Percentiles rank a stretch among this genome's conserved stretches.
Evolutionary conservation across 2,797 vertebrate genomes (phyloP).

Genomic region (Epinephelus coioides): DNA sequence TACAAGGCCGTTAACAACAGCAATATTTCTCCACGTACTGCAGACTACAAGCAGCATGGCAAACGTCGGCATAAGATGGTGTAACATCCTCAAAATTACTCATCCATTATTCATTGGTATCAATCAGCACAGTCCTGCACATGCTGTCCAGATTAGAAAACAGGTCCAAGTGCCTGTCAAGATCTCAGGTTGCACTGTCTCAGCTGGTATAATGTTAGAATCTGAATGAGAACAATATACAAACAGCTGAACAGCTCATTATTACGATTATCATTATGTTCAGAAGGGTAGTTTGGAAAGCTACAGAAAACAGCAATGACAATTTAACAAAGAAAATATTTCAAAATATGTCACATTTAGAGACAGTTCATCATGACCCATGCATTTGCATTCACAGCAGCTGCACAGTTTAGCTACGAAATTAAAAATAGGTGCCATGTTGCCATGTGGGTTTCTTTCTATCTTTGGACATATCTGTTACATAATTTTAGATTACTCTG

Average conservation of each 20-base stretch:
- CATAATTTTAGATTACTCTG: slow-evolving; percentile 60
- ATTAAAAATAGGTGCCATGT: slow-evolving; percentile 29
- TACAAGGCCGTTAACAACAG: slow-evolving; percentile 14
- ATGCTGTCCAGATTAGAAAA: slow-evolving; percentile 32
- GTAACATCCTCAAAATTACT: slow-evolving; percentile 51
- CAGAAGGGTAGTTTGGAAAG: neutral
- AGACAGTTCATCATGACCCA: neutral
- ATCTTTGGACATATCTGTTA: slow-evolving; percentile 53
- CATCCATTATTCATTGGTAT: slow-evolving; percentile 66
- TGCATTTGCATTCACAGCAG: neutral
- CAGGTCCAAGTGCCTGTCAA: slow-evolving; percentile 43
- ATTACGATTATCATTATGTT: neutral
- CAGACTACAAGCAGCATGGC: slow-evolving; percentile 37
- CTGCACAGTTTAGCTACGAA: neutral
- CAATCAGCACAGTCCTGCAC: slow-evolving; percentile 37
- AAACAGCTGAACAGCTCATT: neutral
- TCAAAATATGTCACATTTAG: too few species aligned
- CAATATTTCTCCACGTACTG: neutral
- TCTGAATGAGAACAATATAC: slow-evolving; percentile 2
- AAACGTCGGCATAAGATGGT: slow-evolving; percentile 41
- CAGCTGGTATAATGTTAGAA: slow-evolving; percentile 21
- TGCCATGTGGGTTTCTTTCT: slow-evolving; percentile 40
- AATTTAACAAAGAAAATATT: too few species aligned
- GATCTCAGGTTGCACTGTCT: slow-evolving; percentile 37
- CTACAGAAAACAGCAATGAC: too few species aligned